phyloP scores from a whole-genome alignment of 1,140 invertebrate species.

The Ceratoteleas bidentatus region DNA sequence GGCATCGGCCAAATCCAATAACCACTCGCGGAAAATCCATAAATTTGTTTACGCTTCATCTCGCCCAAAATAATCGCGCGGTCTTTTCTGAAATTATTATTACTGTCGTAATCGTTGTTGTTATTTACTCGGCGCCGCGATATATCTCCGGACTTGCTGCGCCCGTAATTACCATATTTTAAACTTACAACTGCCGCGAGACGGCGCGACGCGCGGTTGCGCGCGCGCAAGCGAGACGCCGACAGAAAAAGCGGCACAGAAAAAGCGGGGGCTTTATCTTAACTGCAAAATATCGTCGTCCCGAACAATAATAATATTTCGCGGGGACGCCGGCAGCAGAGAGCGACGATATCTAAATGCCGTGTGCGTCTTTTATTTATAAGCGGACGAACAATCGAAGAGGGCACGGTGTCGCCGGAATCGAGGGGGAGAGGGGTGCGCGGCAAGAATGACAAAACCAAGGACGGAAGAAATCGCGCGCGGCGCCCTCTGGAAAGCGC shows the following conservation, averaged over 20 bases:
- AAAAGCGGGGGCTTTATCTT: conserved; percentile 51
- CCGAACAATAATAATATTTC: conserved; percentile 55
- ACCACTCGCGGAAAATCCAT: conserved; percentile 29
- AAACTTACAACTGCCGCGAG: conserved; percentile 47
- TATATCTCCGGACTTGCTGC: conserved; percentile 35
- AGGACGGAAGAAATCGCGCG: conserved; percentile 33
- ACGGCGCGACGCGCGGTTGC: not conserved
- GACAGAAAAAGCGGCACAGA: conserved; percentile 5
- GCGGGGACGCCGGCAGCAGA: not conserved
- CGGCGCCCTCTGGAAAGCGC: conserved; percentile 20
- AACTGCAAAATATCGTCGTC: conserved; percentile 50
- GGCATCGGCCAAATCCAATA: conserved; percentile 39
- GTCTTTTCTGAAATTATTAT: conserved; percentile 25
- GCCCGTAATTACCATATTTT: conserved; percentile 64
- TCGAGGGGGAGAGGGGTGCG: conserved; percentile 10
- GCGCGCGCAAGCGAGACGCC: not conserved
- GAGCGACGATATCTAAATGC: conserved; percentile 38
- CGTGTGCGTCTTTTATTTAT: conserved; percentile 42
- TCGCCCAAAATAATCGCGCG: conserved; percentile 4
- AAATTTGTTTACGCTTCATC: conserved; percentile 49
- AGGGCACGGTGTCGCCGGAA: no score
- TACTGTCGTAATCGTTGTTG: conserved; percentile 46
- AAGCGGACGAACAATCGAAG: no score
- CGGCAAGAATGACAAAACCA: conserved; percentile 21
- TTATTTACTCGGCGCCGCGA: conserved; percentile 49